Conservation (phyloP, 2,888 invertebrate genomes). For the Chrysopilus asiliformis region DNA sequence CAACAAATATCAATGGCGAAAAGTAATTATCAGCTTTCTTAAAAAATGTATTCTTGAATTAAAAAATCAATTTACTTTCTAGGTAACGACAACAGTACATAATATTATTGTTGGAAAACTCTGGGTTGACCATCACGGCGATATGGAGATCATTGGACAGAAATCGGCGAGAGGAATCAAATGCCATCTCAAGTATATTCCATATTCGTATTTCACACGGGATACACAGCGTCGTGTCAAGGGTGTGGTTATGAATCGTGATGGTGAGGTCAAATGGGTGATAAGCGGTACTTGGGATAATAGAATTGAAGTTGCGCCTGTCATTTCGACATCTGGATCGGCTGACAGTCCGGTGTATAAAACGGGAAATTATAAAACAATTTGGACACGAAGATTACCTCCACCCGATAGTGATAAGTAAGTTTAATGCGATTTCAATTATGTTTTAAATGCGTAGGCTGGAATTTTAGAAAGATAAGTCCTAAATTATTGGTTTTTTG, state of each 20-base stretch:
- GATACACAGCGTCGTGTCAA: constrained; percentile 87
- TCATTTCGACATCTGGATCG: constrained; percentile 53
- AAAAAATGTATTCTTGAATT: not conserved
- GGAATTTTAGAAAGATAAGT: not conserved
- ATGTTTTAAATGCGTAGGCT: too few species aligned
- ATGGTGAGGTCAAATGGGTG: constrained; percentile 61
- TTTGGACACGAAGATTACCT: constrained; percentile 77
- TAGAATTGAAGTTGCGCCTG: constrained; percentile 87
- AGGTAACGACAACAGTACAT: constrained; percentile 95
- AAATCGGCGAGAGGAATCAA: constrained; percentile 83
- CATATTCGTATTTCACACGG: constrained; percentile 96
- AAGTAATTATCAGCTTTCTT: constrained; percentile 40
- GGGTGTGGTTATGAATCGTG: constrained; percentile 60
- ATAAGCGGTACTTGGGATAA: constrained; percentile 88
- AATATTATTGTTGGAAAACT: constrained; percentile 99
- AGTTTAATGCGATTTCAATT: constrained; percentile 23
- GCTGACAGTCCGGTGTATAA: constrained; percentile 79
- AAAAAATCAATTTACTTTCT: too few species aligned
- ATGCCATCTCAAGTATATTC: constrained; percentile 93
- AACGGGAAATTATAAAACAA: constrained; percentile 69
- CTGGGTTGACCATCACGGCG: constrained; percentile 99
- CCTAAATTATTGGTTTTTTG: too few species aligned
- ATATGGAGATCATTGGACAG: constrained; percentile 85
- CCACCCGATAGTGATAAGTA: constrained; percentile 52
- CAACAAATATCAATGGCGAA: constrained; percentile 94